Conservation (phyloP, 2,888 invertebrate genomes). For the Tetragonisca angustula region DNA sequence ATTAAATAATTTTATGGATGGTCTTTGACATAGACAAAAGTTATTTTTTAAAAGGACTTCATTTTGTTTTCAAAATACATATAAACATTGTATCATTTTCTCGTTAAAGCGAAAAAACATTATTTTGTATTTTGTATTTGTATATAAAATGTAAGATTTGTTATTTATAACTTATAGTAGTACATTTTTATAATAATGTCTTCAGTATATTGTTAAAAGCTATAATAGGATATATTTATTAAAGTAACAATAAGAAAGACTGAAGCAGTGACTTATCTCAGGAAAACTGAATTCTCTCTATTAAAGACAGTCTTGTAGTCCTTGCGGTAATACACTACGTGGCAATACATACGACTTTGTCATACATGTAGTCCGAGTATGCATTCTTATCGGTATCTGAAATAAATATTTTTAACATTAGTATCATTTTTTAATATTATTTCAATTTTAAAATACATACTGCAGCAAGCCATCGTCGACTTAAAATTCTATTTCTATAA, state of each 20-base stretch:
- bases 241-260: constrained; percentile 19
- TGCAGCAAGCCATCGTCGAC: constrained; percentile 74
- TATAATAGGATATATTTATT: constrained; percentile 28
- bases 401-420: constrained; percentile 45
- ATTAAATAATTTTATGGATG: background rate
- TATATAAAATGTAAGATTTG: constrained; percentile 20
- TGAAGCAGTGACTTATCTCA: constrained; percentile 22
- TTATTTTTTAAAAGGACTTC: constrained; percentile 6
- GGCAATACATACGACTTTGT: constrained; percentile 76
- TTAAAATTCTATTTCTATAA: constrained; percentile 77
- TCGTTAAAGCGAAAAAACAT: constrained; percentile 45
- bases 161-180: constrained; percentile 23
- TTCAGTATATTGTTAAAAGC: constrained; percentile 22
- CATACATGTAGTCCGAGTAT: constrained; percentile 76
- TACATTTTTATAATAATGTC: constrained; percentile 14
- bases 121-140: constrained; percentile 1
- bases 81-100: constrained; percentile 27
- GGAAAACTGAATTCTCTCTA: constrained; percentile 24
- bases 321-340: constrained; percentile 74
- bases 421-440: constrained; percentile 7
- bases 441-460: constrained; percentile 62
- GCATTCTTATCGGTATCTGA: constrained; percentile 78
- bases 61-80: constrained; percentile 26
- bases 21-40: constrained; percentile 13
- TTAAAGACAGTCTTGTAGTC: constrained; percentile 78